phyloP scores from a whole-genome alignment of 1,140 invertebrate species.

The Akabosia matsudoensis region DNA sequence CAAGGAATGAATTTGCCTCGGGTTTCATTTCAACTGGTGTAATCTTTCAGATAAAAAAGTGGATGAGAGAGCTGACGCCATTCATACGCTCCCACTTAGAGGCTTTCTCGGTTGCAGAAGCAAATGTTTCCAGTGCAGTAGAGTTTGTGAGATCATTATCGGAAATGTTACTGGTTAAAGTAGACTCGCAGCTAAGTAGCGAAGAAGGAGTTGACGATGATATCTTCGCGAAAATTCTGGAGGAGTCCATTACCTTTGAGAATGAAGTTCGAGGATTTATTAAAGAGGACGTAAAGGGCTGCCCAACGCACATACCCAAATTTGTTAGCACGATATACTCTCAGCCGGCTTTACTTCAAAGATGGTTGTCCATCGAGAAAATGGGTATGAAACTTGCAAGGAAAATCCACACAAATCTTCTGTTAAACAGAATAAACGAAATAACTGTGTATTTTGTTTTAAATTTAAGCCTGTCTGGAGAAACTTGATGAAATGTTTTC shows the following conservation, averaged over 20 bases:
- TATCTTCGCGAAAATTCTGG: conserved; percentile 43
- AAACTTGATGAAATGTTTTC: conserved; percentile 45
- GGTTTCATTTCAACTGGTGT: neutral
- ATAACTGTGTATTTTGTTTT: neutral
- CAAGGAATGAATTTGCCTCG: neutral
- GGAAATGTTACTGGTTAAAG: conserved; percentile 40
- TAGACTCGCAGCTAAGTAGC: conserved; percentile 35
- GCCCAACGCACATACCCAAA: conserved; percentile 33
- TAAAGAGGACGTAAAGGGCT: conserved; percentile 18
- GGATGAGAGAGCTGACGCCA: conserved; percentile 41
- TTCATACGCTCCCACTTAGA: conserved; percentile 41
- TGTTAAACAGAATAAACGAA: neutral
- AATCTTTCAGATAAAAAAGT: conserved; percentile 35
- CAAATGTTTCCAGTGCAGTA: conserved; percentile 27
- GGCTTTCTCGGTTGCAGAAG: conserved; percentile 24
- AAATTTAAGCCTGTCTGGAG: conserved; percentile 34
- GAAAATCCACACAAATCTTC: too few relatives aligned
- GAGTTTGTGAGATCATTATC: conserved; percentile 41
- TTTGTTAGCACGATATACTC: conserved; percentile 44
- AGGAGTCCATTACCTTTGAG: conserved; percentile 44
- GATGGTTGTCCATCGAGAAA: conserved; percentile 43
- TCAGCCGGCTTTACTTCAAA: conserved; percentile 35
- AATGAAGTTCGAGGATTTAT: conserved; percentile 38
- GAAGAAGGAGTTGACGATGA: conserved; percentile 27
- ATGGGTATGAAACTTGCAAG: too few relatives aligned